Base-by-base conservation (phyloP, 2,113 vertebrate genomes). In the Anser cygnoides region DNA sequence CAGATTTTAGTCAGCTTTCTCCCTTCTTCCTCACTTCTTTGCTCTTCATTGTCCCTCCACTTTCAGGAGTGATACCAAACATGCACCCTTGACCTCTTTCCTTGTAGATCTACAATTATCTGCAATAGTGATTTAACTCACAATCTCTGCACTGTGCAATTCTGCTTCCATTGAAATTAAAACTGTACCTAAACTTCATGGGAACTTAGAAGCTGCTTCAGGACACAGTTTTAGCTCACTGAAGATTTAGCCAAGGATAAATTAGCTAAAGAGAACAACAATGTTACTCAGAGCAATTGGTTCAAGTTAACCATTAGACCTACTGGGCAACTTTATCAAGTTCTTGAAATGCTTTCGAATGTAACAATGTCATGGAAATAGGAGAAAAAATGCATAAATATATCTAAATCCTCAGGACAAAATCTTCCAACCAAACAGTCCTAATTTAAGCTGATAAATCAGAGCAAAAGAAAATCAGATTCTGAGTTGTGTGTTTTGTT, bases 361-460 rank as follows among this genome's bases (percentile, higher is more conserved):
- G 2, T 43, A 71, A 59, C 14, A 28, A 19, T 20, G 19, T 66
- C 14, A 9, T 84, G 66, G 21, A 50, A 93, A 89, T 73, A 87
- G 67, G 31, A 94, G 35, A 12, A 93, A 87, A 92, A 92, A 70
- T 89, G 33, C 31, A 90, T 73, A 82, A 19, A 73, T 66, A 39
- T 37, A 89, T 75, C 31, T 75, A 92, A 92, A 57, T 88, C 85
- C 63, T 84, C 79, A 41, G 68, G 63, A 50, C n/a, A 92, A 84
- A 57, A 81, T 87, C 93, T 82, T 94, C 66, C 62, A 82, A 58
- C 31, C 66, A 82, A 93, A 82, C 19, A 78, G 31, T 90, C 49
- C 65, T 94, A 89, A 95, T 92, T 95, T 65, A 72, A 41, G 16
- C n/a, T 87, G 49, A 92, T 73, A 87, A 90, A 92, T 88, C 63